A percentile compares a stretch with the other conserved stretches of the same genome.
These are phyloP conservation scores for Tipula confusa DNA, from an alignment of 2,888 invertebrate species.

Conservation along the genomic window DNA sequence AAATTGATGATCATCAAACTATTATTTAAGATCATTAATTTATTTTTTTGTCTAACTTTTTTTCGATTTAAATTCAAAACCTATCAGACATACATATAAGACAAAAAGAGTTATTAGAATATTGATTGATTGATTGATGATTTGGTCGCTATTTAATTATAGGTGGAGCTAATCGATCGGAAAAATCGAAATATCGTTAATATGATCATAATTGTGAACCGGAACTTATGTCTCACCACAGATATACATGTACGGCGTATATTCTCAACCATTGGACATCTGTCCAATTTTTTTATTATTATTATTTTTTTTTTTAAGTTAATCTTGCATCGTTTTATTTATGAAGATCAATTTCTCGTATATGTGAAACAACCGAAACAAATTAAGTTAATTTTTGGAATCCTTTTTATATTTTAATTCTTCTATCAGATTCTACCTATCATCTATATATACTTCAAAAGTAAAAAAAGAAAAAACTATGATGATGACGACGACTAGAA, in stretches of 20 bases:
- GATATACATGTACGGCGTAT: no score
- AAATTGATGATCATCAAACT: conserved; percentile 4
- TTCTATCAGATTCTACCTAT: not conserved
- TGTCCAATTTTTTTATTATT: not conserved
- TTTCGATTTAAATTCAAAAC: not conserved
- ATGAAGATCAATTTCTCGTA: not conserved
- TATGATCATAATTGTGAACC: not conserved
- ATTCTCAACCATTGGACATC: conserved; percentile 26
- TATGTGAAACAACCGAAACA: not conserved
- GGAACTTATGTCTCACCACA: not conserved
- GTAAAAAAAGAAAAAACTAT: no score
- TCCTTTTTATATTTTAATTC: not conserved
- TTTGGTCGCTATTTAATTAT: conserved; percentile 12
- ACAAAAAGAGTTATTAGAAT: not conserved
- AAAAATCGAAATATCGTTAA: not conserved
- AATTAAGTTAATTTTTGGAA: conserved; percentile 28
- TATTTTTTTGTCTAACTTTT: not conserved
- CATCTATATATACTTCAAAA: not conserved
- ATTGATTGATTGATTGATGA: not conserved
- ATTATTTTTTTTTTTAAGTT: not conserved
- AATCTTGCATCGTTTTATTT: not conserved
- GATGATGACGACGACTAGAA: not conserved
- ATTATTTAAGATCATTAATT: not conserved
- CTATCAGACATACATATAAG: no score
- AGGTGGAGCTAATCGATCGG: not conserved